Percentiles rank a stretch among this genome's conserved stretches.
Conservation (phyloP, 1,140 invertebrate species). For the Ceratosolen fusciceps region DNA sequence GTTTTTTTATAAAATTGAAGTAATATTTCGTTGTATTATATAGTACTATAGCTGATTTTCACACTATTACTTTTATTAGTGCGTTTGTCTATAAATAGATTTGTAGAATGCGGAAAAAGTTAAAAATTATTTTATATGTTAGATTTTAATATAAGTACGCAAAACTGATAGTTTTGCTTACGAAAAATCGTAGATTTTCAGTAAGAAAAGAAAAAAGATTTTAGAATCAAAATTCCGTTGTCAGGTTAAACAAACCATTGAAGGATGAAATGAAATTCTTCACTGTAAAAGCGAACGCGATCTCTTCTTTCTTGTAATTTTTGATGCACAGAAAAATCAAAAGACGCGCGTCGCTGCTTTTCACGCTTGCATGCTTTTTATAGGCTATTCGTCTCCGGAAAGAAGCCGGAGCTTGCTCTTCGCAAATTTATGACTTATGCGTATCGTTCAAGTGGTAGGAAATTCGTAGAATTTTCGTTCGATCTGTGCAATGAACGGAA, state of each 20-base stretch:
- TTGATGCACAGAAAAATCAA: slow-evolving; percentile 24
- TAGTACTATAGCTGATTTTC: too few species aligned
- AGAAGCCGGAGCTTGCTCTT: background rate
- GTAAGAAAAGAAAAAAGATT: background rate
- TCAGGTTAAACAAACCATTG: slow-evolving; percentile 32
- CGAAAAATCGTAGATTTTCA: slow-evolving; percentile 14
- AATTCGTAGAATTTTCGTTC: slow-evolving; percentile 30
- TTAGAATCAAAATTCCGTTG: background rate
- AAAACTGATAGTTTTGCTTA: slow-evolving; percentile 27
- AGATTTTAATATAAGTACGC: slow-evolving; percentile 27
- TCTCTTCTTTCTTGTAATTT: background rate
- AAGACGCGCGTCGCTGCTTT: slow-evolving; percentile 37
- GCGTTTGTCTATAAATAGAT: slow-evolving; percentile 8
- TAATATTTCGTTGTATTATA: too few species aligned
- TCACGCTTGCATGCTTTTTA: slow-evolving; percentile 41
- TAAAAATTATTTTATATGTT: background rate
- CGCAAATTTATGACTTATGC: slow-evolving; percentile 29
- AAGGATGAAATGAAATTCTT: slow-evolving; percentile 61
- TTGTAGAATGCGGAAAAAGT: background rate
- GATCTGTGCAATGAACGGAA: background rate
- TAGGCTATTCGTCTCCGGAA: background rate
- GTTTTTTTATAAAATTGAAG: too few species aligned
- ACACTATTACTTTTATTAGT: too few species aligned
- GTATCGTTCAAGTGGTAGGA: background rate
- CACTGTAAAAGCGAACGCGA: background rate